Evolutionary conservation across 2,113 vertebrate genomes (phyloP).

Genomic region (Jacana jacana): DNA sequence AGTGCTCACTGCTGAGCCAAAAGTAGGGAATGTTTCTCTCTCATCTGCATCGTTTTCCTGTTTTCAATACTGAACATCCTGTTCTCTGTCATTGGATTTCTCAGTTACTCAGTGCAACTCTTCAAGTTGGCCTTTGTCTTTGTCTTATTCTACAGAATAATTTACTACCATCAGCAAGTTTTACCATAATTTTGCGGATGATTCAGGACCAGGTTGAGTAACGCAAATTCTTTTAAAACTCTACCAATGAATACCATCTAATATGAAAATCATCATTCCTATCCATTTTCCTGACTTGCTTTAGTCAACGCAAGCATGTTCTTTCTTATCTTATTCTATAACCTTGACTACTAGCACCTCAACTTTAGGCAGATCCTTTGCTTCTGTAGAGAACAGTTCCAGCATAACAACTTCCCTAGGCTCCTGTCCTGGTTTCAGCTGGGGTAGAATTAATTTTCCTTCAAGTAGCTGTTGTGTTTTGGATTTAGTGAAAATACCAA

Average conservation of each 20-base stretch:
- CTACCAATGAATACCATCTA: background rate
- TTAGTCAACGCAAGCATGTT: background rate
- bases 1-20: background rate
- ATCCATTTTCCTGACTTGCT: background rate
- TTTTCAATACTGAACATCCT: background rate
- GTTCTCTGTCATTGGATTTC: background rate
- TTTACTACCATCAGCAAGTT: background rate
- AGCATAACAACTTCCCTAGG: background rate
- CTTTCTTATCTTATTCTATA: background rate
- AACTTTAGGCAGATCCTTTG: background rate
- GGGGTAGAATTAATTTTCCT: background rate
- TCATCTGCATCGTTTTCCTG: background rate
- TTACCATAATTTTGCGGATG: background rate
- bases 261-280: background rate
- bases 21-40: background rate
- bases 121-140: background rate
- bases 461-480: background rate
- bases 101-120: background rate
- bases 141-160: background rate
- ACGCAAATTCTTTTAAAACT: background rate
- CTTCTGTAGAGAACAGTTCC: background rate
- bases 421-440: background rate
- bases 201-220: background rate
- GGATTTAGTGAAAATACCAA: background rate
- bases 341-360: background rate